phyloP scores from a whole-genome alignment of 1,140 invertebrate species.

The Penaeus japonicus region DNA sequence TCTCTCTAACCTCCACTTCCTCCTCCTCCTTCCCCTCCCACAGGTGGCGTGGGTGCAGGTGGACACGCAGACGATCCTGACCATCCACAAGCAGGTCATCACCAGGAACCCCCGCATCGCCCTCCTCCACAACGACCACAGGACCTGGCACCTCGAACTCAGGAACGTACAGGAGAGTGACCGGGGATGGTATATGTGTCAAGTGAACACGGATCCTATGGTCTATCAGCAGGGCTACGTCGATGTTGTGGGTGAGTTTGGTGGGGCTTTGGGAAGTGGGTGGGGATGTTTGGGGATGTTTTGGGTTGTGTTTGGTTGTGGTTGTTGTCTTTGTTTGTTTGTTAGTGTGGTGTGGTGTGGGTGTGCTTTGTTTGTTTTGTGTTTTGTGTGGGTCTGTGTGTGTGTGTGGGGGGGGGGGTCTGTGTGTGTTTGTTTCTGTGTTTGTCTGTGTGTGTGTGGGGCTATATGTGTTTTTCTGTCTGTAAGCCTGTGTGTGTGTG shows the following conservation, averaged over 20 bases:
- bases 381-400: no score
- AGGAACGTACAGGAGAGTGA: slow-evolving; percentile 89
- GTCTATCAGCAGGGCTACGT: not conserved
- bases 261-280: no score
- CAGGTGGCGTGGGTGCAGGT: slow-evolving; percentile 67
- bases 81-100: slow-evolving; percentile 64
- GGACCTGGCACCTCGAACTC: slow-evolving; percentile 76
- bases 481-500: no score
- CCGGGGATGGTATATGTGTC: slow-evolving; percentile 92
- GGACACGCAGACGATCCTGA: slow-evolving; percentile 67
- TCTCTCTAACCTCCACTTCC: no score
- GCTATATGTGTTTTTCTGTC: no score
- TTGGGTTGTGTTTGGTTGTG: no score
- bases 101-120: slow-evolving; percentile 63
- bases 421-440: no score
- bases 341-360: no score
- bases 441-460: no score
- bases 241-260: not conserved
- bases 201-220: slow-evolving; percentile 89
- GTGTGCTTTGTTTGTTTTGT: no score
- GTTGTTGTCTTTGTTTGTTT: no score
- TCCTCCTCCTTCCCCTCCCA: not conserved
- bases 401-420: no score
- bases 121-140: slow-evolving; percentile 61
- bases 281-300: not conserved